Base-by-base conservation (phyloP, 2,888 invertebrate genomes). In the Drosophila dives region DNA sequence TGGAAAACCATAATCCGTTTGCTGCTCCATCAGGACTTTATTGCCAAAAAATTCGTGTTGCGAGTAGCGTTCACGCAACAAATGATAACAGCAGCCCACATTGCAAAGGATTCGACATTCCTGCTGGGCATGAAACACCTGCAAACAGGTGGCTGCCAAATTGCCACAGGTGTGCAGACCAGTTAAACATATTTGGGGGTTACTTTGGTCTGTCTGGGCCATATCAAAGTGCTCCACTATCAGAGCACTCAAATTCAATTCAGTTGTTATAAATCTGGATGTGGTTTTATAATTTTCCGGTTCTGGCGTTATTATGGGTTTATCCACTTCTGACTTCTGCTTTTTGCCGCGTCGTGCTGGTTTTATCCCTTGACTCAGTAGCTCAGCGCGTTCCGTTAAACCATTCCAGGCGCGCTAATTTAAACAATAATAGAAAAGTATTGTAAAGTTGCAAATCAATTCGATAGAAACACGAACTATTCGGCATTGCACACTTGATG, bases 101-200 rank as follows among this genome's bases (percentile, higher is more conserved):
- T 96, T 96, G 86, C 97, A 96, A 1, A 98, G 91, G 0, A 95
- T 94, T 67, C 93, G 94, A 0, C 95, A 94, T 33, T 94, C 90
- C 0, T 93, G 65, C 68, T 94, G 95, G 0, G 92, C 83, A 5
- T 93, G 90, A 91, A 97, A 98, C 17, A 97, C 94, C 72, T 95
- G 95, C 1, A 98, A 93, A 48, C 95, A 95, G 15, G 95, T 95
- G 1, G 97, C 94, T 0, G 96, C 96, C 8, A 98, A 93, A 93
- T 97, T 95, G 0, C 98, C 98, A 92, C 98, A 98, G 0, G 98
- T 98, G 91, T 98, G 98, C 10, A 98, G 94, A 15, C 98, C 98
- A 26, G 94, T 95, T 3, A 96, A 84, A 40, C 95, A 94, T n/a
- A 95, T 81, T 17, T 91, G 93, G 0, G 93, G 54, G 1, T 11